phyloP scores from a whole-genome alignment of 2,113 vertebrate species.

The Engystomops pustulosus region DNA sequence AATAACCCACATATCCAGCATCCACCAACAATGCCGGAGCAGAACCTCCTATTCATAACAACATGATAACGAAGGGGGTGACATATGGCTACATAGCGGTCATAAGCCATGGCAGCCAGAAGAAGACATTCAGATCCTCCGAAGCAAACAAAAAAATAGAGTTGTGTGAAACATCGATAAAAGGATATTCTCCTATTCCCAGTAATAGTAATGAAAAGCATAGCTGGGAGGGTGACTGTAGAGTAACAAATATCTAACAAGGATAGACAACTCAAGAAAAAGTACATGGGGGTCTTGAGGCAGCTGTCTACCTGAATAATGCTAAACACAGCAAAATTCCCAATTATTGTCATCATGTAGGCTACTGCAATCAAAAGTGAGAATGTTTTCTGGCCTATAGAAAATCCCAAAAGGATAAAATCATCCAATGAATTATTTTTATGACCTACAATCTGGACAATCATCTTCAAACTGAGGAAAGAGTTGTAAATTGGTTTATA shows the following conservation, averaged over 20 bases:
- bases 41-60: constrained; percentile 55
- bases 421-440: constrained; percentile 38
- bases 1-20: constrained; percentile 50
- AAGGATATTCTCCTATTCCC: constrained; percentile 62
- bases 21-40: constrained; percentile 34
- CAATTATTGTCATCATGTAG: constrained; percentile 60
- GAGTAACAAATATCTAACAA: constrained; percentile 66
- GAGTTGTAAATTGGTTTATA: too few species aligned
- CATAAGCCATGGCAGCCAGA: constrained; percentile 63
- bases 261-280: constrained; percentile 63
- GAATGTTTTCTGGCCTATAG: constrained; percentile 60
- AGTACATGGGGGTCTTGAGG: constrained; percentile 65
- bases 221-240: constrained; percentile 60
- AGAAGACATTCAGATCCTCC: constrained; percentile 60
- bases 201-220: constrained; percentile 59
- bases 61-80: constrained; percentile 9
- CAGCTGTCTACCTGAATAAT: constrained; percentile 43
- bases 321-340: constrained; percentile 58
- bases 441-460: not conserved
- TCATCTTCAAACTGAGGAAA: not conserved
- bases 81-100: constrained; percentile 18
- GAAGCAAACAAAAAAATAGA: constrained; percentile 62
- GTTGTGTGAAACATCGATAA: constrained; percentile 56
- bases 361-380: constrained; percentile 62
- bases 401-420: constrained; percentile 65